Conservation (phyloP, 2,113 vertebrate species). For the Brachypodius melanocephalos region DNA sequence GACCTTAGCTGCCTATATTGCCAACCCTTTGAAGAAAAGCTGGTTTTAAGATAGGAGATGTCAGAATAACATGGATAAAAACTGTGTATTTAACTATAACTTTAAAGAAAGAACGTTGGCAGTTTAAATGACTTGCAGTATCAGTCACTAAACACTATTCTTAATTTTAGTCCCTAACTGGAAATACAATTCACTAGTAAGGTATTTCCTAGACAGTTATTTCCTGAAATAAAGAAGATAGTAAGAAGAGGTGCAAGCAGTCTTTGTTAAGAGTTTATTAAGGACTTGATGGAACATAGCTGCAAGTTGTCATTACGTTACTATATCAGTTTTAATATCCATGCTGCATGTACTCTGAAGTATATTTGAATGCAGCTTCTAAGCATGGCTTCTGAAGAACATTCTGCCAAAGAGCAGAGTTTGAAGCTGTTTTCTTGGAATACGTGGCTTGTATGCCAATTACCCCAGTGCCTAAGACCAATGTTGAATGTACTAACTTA, state of each 20-base stretch:
- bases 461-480: background rate
- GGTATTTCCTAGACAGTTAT: background rate
- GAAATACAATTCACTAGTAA: background rate
- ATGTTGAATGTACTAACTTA: background rate
- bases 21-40: conserved; percentile 23
- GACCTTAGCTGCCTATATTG: background rate
- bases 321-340: background rate
- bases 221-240: background rate
- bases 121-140: background rate
- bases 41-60: background rate
- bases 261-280: background rate
- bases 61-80: background rate
- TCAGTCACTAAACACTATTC: background rate
- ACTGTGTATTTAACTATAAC: background rate
- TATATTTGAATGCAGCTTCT: background rate
- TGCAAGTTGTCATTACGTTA: background rate
- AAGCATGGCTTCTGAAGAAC: background rate
- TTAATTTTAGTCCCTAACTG: background rate
- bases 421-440: background rate
- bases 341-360: background rate
- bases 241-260: background rate
- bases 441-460: conserved; percentile 1
- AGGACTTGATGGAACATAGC: background rate
- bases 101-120: background rate
- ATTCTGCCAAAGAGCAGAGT: background rate